Base-by-base conservation (phyloP, 1,140 invertebrate species). In the Lerema accius region DNA sequence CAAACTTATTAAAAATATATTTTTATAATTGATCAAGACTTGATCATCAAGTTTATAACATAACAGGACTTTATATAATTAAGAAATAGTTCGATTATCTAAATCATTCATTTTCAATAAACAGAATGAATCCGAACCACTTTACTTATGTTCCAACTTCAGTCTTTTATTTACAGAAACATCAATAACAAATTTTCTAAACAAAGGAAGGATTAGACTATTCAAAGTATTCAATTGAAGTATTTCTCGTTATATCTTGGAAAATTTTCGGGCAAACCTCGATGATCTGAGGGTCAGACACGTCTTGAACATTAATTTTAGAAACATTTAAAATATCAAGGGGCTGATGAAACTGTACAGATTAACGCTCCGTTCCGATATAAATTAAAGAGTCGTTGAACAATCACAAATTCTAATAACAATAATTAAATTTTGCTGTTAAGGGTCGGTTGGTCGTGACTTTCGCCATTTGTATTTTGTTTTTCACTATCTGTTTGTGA, bases 371-470 rank as follows among this genome's bases (percentile, higher is more conserved):
- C n/a, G 4, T 32, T 32, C 28, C 28, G 28, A 32, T 32, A 32
- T 32, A 7, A 32, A 32, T 32, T 7, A 4, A 7, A 3, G 28
- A 9, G 9, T 32, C 28, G 7, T 32, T 9, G 9, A 4, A 9
- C 3, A 32, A 32, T 32, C 9, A 9, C 4, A 32, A 9, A 23
- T 23, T 32, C 4, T 9, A 32, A 32, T 32, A 32, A 7, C 28
- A 32, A 48, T 60, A 49, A 60, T 65, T 53, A 51, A 65, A 59
- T 65, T 50, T 28, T 13, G n/a, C n/a, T 16, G 32, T 23, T 32
- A 26, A 53, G 23, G 55, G 50, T 40, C 42, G 17, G 59, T 59
- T 19, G 37, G 23, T 50, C 11, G 14, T n/a, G 40, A 43, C n/a
- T n/a, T n/a, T n/a, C n/a, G n/a, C n/a, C n/a, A n/a, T n/a, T n/a